These are phyloP conservation scores for Epinephelus awoara DNA, from an alignment of 2,797 vertebrate genomes.

Conservation along the genomic window DNA sequence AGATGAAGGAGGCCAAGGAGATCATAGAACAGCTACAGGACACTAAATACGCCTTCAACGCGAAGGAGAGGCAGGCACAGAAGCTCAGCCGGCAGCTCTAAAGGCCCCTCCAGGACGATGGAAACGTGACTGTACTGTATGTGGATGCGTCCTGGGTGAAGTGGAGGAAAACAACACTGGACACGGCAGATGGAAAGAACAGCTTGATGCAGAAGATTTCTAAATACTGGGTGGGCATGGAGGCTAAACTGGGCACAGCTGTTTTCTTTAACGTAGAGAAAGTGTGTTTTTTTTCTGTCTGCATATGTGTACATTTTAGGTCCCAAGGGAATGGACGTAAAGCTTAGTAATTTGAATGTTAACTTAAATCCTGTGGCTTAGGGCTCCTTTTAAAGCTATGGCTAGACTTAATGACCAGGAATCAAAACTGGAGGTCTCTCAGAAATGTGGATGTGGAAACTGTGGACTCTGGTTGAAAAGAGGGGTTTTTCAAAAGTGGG, in stretches of 20 bases:
- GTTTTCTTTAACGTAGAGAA: slow-evolving; percentile 58
- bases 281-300: slow-evolving; percentile 41
- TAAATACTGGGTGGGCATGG: slow-evolving; percentile 58
- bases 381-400: slow-evolving; percentile 65
- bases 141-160: slow-evolving; percentile 22
- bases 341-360: slow-evolving; percentile 70
- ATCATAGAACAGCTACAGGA: slow-evolving; percentile 88
- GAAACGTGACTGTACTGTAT: neutral
- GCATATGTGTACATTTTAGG: slow-evolving; percentile 59
- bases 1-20: slow-evolving; percentile 90
- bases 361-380: slow-evolving; percentile 68
- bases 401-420: slow-evolving; percentile 67
- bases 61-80: slow-evolving; percentile 91
- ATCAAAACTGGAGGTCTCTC: slow-evolving; percentile 47
- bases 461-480: slow-evolving; percentile 52
- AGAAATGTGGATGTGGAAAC: slow-evolving; percentile 64
- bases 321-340: slow-evolving; percentile 43
- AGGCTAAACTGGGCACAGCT: slow-evolving; percentile 56
- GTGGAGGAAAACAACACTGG: slow-evolving; percentile 17
- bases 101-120: slow-evolving; percentile 39
- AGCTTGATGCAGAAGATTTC: slow-evolving; percentile 30
- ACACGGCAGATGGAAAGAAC: slow-evolving; percentile 11
- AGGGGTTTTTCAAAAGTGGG: slow-evolving; percentile 22
- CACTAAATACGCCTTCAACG: slow-evolving; percentile 88
- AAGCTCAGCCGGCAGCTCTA: slow-evolving; percentile 91